These are phyloP conservation scores for Bombus haemorrhoidalis DNA, from an alignment of 1,140 invertebrate genomes.

Conservation along the genomic window DNA sequence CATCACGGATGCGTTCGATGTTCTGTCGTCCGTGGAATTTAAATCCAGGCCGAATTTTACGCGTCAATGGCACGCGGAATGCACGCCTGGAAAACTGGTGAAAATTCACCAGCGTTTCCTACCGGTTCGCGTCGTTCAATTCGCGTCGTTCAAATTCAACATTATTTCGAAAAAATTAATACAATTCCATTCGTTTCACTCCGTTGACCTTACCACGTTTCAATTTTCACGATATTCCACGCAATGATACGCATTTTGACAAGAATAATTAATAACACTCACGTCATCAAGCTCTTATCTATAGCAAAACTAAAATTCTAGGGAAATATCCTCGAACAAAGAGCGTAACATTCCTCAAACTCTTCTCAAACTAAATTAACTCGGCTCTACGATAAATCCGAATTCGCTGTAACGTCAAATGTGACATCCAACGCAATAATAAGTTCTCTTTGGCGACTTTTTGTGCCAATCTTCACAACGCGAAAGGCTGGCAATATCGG, in stretches of 20 bases:
- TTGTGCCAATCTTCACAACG: background rate
- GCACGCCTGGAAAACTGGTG: background rate
- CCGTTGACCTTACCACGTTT: background rate
- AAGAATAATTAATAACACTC: background rate
- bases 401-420: background rate
- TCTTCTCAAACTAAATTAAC: no score
- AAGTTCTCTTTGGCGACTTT: background rate
- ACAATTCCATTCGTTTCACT: background rate
- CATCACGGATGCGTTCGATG: conserved; percentile 49
- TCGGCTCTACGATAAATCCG: no score
- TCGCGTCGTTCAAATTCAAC: background rate
- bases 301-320: background rate
- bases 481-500: background rate
- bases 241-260: background rate
- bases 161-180: background rate
- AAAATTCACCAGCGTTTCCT: background rate
- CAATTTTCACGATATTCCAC: background rate
- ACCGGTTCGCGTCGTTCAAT: background rate
- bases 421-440: background rate
- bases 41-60: conserved; percentile 62
- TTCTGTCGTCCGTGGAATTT: conserved; percentile 44
- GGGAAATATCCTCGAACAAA: background rate
- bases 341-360: background rate
- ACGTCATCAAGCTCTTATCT: background rate
- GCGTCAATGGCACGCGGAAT: conserved; percentile 30